Base-by-base conservation (phyloP, 2,888 invertebrate species). In the Chalcosyrphus nemorum region DNA sequence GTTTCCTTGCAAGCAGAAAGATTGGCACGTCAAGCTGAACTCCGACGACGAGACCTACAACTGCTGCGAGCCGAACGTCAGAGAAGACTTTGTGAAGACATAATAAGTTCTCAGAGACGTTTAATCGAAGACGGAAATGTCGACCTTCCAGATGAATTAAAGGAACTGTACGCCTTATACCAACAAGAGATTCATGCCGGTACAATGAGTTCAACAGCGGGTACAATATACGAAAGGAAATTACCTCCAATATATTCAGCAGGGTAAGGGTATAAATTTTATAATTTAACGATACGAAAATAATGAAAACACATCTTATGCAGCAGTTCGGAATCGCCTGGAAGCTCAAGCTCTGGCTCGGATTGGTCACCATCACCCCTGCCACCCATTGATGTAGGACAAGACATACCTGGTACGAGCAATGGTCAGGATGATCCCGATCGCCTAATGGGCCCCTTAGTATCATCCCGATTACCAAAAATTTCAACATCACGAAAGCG, bases 1-100 rank as follows among this genome's bases (percentile, higher is more conserved):
- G 94, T 97, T 92, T 97, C 98, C 87, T 93, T 98, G 88, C 97
- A 97, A 91, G 97, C 97, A 2, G 96, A 97, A 89, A 93, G 97
- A 35, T 93, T 98, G 72, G 95, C 97, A 54, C 93, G 97, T 21
- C 96, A 97, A 88, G 97, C 97, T 88, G 97, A 98, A 89, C 93
- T 98, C 74, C 93, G 97, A 45, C 93, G 97, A 76, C 93, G 97
- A 54, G 97, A 98, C 89, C 93, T 97, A 81, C 94, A 97, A 87
- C 93, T 98, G 86, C 93, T 97, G 86, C 93, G 97, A 19, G 95
- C 96, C 72, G 96, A 97, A 89, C 93, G 97, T 24, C 97, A 98
- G 91, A 93, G 97, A 19, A 94, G 96, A 52, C 93, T 98, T 29
- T 96, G 97, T 86, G 98, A 98, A 89, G 97, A 98, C 90, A 98